Conservation (phyloP, 2,888 invertebrate species). For the Odiellus spinosus region DNA sequence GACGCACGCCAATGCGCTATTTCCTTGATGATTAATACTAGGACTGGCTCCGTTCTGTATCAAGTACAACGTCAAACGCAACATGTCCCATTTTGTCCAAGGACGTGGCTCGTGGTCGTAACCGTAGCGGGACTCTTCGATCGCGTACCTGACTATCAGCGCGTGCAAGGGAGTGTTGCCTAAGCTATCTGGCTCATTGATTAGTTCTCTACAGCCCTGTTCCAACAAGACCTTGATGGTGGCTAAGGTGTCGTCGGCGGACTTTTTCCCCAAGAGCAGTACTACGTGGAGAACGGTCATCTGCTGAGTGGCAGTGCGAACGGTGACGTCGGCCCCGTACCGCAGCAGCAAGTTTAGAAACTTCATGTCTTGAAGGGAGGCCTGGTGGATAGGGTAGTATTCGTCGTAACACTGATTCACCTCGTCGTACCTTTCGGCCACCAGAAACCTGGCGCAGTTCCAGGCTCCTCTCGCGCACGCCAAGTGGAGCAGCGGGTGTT, state of each 20-base stretch:
- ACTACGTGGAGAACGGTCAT: slow-evolving; percentile 40
- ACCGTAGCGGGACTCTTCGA: slow-evolving; percentile 50
- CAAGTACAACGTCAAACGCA: slow-evolving; percentile 44
- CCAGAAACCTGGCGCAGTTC: slow-evolving; percentile 50
- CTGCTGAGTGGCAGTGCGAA: slow-evolving; percentile 50
- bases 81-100: slow-evolving; percentile 57
- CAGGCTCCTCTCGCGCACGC: slow-evolving; percentile 55
- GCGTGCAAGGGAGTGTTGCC: slow-evolving; percentile 57
- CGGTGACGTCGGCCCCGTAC: slow-evolving; percentile 52
- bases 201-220: slow-evolving; percentile 50
- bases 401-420: slow-evolving; percentile 54
- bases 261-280: slow-evolving; percentile 50
- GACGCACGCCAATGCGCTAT: slow-evolving; percentile 52
- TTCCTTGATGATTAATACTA: slow-evolving; percentile 50
- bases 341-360: slow-evolving; percentile 38
- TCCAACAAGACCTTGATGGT: slow-evolving; percentile 51
- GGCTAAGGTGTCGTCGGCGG: slow-evolving; percentile 50
- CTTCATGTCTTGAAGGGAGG: slow-evolving; percentile 51
- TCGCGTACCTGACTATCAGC: slow-evolving; percentile 41
- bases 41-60: slow-evolving; percentile 43
- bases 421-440: slow-evolving; percentile 41
- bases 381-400: slow-evolving; percentile 59
- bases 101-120: slow-evolving; percentile 35
- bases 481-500: slow-evolving; percentile 44
- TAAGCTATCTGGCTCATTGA: slow-evolving; percentile 52